phyloP scores from a whole-genome alignment of 2,113 vertebrate genomes.

The Bubo scandiacus region DNA sequence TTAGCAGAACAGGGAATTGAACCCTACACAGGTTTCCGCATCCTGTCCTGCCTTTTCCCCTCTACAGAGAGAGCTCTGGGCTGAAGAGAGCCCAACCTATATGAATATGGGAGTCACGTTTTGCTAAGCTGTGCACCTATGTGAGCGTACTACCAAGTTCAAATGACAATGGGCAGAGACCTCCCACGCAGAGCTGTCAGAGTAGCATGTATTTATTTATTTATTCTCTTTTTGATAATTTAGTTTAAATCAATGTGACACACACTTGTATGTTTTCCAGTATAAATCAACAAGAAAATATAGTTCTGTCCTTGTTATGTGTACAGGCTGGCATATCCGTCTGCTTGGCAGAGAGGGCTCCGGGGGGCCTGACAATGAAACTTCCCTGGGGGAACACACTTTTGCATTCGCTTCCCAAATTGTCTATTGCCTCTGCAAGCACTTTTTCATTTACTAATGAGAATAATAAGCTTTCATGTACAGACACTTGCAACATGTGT shows the following conservation, averaged over 20 bases:
- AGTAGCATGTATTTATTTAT: neutral
- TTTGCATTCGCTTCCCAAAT: constrained; percentile 21
- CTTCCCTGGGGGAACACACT: constrained; percentile 10
- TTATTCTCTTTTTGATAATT: constrained; percentile 38
- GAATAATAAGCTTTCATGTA: constrained; percentile 56
- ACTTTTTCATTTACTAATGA: constrained; percentile 60
- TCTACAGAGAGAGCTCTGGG: neutral
- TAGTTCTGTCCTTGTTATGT: constrained; percentile 30
- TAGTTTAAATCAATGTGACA: constrained; percentile 47
- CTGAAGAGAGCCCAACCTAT: neutral
- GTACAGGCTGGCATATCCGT: neutral
- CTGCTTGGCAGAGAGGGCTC: constrained; percentile 20
- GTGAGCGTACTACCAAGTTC: neutral
- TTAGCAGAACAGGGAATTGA: neutral
- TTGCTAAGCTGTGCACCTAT: constrained; percentile 35
- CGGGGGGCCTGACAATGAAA: neutral
- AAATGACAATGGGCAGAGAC: constrained; percentile 17
- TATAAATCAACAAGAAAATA: constrained; percentile 51
- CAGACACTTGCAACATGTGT: constrained; percentile 37
- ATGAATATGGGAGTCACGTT: constrained; percentile 22
- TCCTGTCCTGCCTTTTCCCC: neutral
- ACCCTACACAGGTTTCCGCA: neutral
- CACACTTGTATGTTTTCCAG: neutral
- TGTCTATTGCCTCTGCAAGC: constrained; percentile 49
- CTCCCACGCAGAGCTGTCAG: constrained; percentile 16